Evolutionary conservation across 2,888 invertebrate species (phyloP), one percentile per base, ranked within the genome.

Genomic region (Selenia dentaria): DNA sequence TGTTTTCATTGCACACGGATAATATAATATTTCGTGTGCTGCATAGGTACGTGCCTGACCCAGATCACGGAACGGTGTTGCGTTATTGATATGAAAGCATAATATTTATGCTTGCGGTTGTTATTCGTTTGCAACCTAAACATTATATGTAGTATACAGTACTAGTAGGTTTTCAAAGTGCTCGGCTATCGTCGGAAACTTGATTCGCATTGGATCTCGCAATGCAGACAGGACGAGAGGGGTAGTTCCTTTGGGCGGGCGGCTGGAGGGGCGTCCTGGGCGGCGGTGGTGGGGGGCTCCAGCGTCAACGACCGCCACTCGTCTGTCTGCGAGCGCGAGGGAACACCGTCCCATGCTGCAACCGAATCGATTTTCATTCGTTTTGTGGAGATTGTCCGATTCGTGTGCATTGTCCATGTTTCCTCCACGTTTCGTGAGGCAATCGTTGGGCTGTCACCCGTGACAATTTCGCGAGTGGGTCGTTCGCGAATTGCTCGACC

Each of bases 271-370:
- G 83, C 67, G 73, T 52, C 56, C 64, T 64, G 70, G 74, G 74
- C 70, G 74, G 74, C 63, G 70, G 71, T 57, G 71, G 73, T 62
- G 72, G 74, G 73, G 72, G 68, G 62, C 66, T 74, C 74, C 84
- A 82, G 83, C 87, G 89, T 89, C 89, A 89, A 89, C 87, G 89
- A 89, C 89, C 89, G 89, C 70, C 88, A 83, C 76, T 88, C 79
- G 74, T 62, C 73, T 69, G 81, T 79, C 83, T 78, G 83, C 79
- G 64, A 72, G 66, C 84, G 86, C 69, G 74, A 66, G 78, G 70
- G 79, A 72, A 78, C 72, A 76, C 76, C 74, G 83, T 74, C 62
- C 68, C 71, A 59, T 65, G 73, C 68, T 69, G 72, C 68, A 71
- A 60, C 70, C 74, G 70, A 59, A 60, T 59, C 60, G 64, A 75